Evolutionary conservation across 2,797 vertebrate species (phyloP).

Genomic region (Micropoecilia bifurca): DNA sequence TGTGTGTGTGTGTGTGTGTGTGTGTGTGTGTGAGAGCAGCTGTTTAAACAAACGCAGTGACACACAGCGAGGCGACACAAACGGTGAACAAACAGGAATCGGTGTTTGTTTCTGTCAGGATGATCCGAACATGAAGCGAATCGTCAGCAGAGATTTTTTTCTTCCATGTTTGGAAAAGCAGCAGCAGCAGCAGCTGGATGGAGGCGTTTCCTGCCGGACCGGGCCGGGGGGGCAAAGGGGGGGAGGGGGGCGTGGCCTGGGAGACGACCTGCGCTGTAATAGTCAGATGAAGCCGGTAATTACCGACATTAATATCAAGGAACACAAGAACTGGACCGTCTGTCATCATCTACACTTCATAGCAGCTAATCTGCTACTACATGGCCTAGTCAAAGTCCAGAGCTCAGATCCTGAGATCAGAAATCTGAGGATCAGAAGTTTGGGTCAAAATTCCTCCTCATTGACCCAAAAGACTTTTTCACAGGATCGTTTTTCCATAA

Average conservation of each 20-base stretch:
- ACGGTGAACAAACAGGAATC: conserved; percentile 55
- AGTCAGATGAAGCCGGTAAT: conserved; percentile 47
- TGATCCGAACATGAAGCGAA: conserved; percentile 41
- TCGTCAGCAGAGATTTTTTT: conserved; percentile 19
- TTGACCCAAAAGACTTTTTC: too few relatives aligned
- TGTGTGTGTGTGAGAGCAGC: conserved; percentile 53
- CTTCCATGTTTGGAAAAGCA: conserved; percentile 37
- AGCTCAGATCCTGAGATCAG: background rate
- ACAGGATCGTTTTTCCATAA: too few relatives aligned
- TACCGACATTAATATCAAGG: conserved; percentile 16
- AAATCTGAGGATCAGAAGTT: background rate
- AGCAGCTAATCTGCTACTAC: background rate
- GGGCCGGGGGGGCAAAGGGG: fast-evolving
- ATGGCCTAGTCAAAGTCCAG: background rate
- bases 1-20: too few relatives aligned
- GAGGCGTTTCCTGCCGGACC: conserved; percentile 47
- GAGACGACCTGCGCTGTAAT: conserved; percentile 39
- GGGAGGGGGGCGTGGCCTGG: conserved; percentile 33
- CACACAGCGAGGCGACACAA: conserved; percentile 24
- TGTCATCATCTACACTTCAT: background rate
- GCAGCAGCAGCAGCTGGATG: conserved; percentile 60
- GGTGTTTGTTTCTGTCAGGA: conserved; percentile 47
- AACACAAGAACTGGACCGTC: background rate
- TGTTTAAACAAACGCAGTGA: conserved; percentile 58
- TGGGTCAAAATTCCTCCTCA: background rate